Conservation (phyloP, 2,888 invertebrate species). For the Andrena bucephala region DNA sequence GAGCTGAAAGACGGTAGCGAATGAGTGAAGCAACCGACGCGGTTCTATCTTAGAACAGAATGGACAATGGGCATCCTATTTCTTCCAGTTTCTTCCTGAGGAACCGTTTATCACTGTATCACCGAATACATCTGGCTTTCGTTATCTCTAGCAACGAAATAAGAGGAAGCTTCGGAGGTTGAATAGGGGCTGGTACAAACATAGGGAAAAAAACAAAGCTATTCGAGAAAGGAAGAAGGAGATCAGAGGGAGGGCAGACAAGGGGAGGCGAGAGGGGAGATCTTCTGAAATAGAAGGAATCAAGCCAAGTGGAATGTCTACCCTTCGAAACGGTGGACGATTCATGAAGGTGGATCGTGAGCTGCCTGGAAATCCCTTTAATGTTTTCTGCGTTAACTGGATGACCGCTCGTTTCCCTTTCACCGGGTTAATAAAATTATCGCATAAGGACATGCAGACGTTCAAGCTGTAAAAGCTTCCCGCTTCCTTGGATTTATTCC, state of each 20-base stretch:
- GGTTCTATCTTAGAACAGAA: conserved; percentile 10
- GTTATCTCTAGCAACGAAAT: conserved; percentile 48
- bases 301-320: conserved; percentile 58
- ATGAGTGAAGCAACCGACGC: conserved; percentile 11
- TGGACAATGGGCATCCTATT: conserved; percentile 44
- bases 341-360: conserved; percentile 45
- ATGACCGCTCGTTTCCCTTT: conserved; percentile 44
- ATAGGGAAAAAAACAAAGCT: conserved; percentile 54
- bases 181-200: conserved; percentile 41
- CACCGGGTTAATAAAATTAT: conserved; percentile 45
- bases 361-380: conserved; percentile 49
- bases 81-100: conserved; percentile 5
- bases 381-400: conserved; percentile 25
- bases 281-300: conserved; percentile 52
- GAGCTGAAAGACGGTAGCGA: neutral
- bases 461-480: conserved; percentile 15
- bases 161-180: conserved; percentile 39
- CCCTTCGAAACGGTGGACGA: conserved; percentile 47
- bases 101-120: conserved; percentile 53
- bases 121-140: conserved; percentile 47
- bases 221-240: neutral
- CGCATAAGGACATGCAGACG: conserved; percentile 27
- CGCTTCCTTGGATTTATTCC: neutral
- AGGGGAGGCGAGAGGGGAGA: neutral
- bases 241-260: neutral